A percentile compares a stretch with the other conserved stretches of the same genome.
phyloP scores from a whole-genome alignment of 2,888 invertebrate species.

The Hydrotaea cyrtoneurina region DNA sequence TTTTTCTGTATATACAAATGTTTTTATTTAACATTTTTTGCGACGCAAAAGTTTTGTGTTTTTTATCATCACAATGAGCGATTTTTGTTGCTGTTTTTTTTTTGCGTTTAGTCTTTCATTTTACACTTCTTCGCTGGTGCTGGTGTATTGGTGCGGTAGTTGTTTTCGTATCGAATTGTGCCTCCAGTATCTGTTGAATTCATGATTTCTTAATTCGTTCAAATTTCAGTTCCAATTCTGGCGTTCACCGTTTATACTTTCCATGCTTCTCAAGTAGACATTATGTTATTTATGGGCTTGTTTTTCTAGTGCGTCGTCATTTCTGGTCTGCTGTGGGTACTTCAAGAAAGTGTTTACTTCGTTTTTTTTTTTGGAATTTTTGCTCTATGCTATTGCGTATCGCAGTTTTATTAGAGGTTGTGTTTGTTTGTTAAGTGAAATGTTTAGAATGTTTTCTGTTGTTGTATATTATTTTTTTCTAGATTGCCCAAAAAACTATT shows the following conservation, averaged over 20 bases:
- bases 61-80: not conserved
- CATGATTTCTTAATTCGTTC: not conserved
- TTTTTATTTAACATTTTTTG: constrained; percentile 3
- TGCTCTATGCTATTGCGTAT: not conserved
- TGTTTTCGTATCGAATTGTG: not conserved
- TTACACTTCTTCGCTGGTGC: not conserved
- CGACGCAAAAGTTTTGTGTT: constrained; percentile 4
- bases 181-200: not conserved
- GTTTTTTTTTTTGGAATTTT: not conserved
- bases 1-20: not conserved
- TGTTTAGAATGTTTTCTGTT: not conserved
- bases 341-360: not conserved
- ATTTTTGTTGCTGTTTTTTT: too few species aligned
- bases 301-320: not conserved
- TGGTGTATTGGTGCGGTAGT: not conserved
- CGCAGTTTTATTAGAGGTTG: not conserved
- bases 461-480: not conserved
- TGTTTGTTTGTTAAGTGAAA: not conserved
- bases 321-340: not conserved
- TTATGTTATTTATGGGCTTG: constrained; percentile 1
- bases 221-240: not conserved
- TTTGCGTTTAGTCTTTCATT: not conserved
- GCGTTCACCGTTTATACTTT: not conserved
- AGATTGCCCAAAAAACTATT: not conserved
- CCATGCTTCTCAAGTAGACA: not conserved